Conservation (phyloP, 2,113 vertebrate genomes). For the Cyphomyrus discorhynchus region DNA sequence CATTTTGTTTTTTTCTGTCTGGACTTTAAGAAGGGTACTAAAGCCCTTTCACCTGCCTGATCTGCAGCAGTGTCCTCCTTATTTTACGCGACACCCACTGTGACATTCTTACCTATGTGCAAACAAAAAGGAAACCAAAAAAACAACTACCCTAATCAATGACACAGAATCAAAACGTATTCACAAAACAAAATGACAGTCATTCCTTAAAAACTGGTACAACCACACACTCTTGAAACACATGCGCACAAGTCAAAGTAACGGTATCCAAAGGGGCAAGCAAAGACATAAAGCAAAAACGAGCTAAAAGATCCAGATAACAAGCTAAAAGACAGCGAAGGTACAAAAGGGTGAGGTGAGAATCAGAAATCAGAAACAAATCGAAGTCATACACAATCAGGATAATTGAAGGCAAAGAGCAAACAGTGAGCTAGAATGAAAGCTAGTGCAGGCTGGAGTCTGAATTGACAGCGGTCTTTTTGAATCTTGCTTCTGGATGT, state of each 20-base stretch:
- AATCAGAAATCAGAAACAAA: neutral
- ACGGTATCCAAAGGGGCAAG: neutral
- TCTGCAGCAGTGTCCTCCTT: no score
- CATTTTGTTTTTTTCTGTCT: neutral
- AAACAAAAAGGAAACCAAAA: neutral
- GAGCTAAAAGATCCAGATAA: no score
- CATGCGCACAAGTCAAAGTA: neutral
- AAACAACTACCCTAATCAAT: neutral
- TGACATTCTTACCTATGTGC: neutral
- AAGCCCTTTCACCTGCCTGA: no score
- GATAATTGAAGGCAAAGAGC: neutral
- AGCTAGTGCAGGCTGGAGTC: neutral
- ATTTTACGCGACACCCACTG: no score
- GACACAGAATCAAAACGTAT: neutral
- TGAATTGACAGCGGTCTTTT: neutral
- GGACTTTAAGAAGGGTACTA: no score
- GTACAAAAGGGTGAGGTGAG: neutral
- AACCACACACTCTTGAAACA: neutral
- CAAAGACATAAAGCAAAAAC: neutral
- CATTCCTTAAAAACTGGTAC: neutral
- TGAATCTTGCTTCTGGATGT: neutral
- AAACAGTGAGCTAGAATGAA: neutral
- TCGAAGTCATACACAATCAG: neutral
- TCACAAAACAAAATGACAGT: neutral
- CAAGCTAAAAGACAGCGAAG: neutral